Conservation (phyloP, 2,888 invertebrate species). For the Chrysolina oricalcia region DNA sequence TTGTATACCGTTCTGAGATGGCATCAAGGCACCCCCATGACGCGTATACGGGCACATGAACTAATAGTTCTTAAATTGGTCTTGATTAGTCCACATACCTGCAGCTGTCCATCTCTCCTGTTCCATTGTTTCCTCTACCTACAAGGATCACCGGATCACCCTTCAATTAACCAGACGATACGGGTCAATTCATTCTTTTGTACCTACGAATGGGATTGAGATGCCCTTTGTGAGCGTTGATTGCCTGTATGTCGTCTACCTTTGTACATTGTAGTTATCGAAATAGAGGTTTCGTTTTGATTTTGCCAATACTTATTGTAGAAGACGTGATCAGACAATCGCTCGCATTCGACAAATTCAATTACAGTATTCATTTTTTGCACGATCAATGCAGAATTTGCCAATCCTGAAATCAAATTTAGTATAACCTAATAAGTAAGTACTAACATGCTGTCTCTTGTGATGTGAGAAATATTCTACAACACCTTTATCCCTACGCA, state of each 20-base stretch:
- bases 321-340: neutral
- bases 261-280: conserved; percentile 5
- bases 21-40: conserved; percentile 67
- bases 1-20: conserved; percentile 51
- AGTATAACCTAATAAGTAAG: too few species aligned
- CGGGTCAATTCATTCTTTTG: conserved; percentile 59
- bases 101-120: conserved; percentile 67
- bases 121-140: conserved; percentile 58
- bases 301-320: conserved; percentile 8
- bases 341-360: too few species aligned
- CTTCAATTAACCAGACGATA: conserved; percentile 65
- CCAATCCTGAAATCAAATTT: too few species aligned
- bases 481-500: too few species aligned
- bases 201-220: conserved; percentile 41
- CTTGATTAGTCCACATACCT: conserved; percentile 72
- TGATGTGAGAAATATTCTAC: too few species aligned
- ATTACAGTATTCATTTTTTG: too few species aligned
- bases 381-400: too few species aligned
- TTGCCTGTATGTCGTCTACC: conserved; percentile 26
- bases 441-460: too few species aligned
- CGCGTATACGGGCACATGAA: conserved; percentile 64
- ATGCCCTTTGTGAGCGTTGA: conserved; percentile 40
- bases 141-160: conserved; percentile 58
- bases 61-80: conserved; percentile 71
- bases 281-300: neutral